phyloP scores from a whole-genome alignment of 1,140 invertebrate species.

The Procambarus clarkii region DNA sequence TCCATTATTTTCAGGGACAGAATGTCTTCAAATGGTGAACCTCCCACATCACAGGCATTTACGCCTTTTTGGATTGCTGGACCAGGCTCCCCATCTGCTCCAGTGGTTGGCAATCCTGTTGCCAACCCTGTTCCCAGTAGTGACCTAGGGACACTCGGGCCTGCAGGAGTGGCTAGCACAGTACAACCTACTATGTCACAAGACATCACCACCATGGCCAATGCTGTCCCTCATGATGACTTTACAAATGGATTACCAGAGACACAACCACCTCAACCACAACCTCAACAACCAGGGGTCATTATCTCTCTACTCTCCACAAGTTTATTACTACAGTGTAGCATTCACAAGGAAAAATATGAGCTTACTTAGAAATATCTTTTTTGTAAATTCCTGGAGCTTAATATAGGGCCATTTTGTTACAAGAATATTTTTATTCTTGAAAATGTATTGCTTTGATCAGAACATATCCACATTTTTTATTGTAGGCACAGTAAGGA shows the following conservation, averaged over 20 bases:
- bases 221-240: slow-evolving; percentile 72
- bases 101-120: slow-evolving; percentile 72
- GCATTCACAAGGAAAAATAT: too few relatives aligned
- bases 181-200: slow-evolving; percentile 58
- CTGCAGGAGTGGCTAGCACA: slow-evolving; percentile 48
- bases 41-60: slow-evolving; percentile 71
- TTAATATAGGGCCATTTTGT: too few relatives aligned
- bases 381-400: too few relatives aligned
- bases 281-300: slow-evolving; percentile 24
- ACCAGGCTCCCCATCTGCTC: slow-evolving; percentile 68
- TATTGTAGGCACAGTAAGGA: too few relatives aligned
- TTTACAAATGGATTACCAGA: slow-evolving; percentile 64
- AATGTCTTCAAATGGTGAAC: slow-evolving; percentile 69
- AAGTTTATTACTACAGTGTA: too few relatives aligned
- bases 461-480: too few relatives aligned
- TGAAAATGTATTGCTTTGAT: too few relatives aligned
- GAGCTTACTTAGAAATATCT: too few relatives aligned
- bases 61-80: slow-evolving; percentile 71
- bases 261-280: slow-evolving; percentile 2
- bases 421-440: too few relatives aligned
- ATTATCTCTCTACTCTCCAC: neutral
- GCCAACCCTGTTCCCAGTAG: slow-evolving; percentile 69
- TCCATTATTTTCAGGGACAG: slow-evolving; percentile 2
- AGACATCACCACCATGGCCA: slow-evolving; percentile 72
- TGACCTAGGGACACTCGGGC: slow-evolving; percentile 61